These are phyloP conservation scores for Cuculus canorus DNA, from an alignment of 2,797 vertebrate species.

Conservation along the genomic window DNA sequence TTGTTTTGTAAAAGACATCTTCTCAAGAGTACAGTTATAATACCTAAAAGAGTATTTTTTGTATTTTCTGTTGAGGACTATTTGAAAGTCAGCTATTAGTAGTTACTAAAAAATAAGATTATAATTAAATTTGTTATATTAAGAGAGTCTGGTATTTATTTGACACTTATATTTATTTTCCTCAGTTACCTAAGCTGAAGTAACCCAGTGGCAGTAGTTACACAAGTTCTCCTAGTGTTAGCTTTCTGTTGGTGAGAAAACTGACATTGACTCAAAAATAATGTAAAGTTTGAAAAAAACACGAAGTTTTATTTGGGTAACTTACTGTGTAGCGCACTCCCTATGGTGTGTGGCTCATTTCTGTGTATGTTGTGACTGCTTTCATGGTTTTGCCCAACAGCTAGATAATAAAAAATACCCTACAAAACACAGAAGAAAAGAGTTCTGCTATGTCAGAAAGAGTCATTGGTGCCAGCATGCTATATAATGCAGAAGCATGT, in stretches of 20 bases:
- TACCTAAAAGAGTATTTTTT: background rate
- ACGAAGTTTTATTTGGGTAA: background rate
- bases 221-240: background rate
- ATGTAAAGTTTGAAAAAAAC: background rate
- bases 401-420: background rate
- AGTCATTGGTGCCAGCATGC: background rate
- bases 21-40: background rate
- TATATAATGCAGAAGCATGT: background rate
- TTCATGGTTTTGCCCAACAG: background rate
- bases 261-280: background rate
- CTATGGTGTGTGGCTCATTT: background rate
- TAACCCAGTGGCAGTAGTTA: background rate
- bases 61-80: background rate
- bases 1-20: background rate
- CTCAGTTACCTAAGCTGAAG: background rate
- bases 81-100: constrained; percentile 24
- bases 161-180: background rate
- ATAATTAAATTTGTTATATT: constrained; percentile 2
- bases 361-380: background rate
- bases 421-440: background rate
- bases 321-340: background rate
- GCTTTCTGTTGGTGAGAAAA: background rate
- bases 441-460: background rate
- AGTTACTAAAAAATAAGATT: constrained; percentile 23
- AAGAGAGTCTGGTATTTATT: background rate